These are phyloP conservation scores for Rallus crepitans DNA, from an alignment of 2,797 vertebrate species.

Conservation along the genomic window DNA sequence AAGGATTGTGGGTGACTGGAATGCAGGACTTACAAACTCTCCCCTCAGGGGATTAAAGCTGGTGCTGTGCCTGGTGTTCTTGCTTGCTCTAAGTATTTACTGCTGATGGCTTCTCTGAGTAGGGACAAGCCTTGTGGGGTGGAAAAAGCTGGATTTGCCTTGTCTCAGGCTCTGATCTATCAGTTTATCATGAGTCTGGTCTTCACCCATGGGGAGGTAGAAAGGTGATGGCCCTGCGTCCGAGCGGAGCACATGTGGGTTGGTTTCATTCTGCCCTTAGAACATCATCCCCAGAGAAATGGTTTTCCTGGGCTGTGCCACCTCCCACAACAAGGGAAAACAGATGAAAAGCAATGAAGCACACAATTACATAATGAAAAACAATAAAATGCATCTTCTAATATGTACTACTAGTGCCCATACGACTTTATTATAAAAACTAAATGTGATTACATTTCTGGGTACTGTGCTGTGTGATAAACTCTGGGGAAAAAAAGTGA, in stretches of 20 bases:
- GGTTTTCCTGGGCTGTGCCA: conserved; percentile 37
- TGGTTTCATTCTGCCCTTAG: background rate
- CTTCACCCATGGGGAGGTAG: background rate
- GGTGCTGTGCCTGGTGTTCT: background rate
- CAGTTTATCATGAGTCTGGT: background rate
- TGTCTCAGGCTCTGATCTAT: background rate
- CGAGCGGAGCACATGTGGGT: background rate
- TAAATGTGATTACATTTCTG: conserved; percentile 72
- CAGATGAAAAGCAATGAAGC: conserved; percentile 77
- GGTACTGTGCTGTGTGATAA: conserved; percentile 54
- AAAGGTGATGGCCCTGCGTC: background rate
- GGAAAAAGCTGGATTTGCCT: background rate
- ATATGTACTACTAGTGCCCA: conserved; percentile 71
- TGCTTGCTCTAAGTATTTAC: background rate
- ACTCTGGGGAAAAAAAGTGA: conserved; percentile 31
- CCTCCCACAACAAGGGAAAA: conserved; percentile 72
- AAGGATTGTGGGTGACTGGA: background rate
- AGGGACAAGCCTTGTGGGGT: background rate
- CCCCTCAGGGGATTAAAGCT: background rate
- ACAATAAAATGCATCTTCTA: conserved; percentile 76
- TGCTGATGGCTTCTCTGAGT: background rate
- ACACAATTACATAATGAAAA: conserved; percentile 81
- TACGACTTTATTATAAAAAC: conserved; percentile 76
- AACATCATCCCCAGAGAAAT: conserved; percentile 46
- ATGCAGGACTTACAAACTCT: background rate